Evolutionary conservation across 2,797 vertebrate species (phyloP), one percentile per base, ranked within the genome.

Genomic region (Enteromius paludinosus): DNA sequence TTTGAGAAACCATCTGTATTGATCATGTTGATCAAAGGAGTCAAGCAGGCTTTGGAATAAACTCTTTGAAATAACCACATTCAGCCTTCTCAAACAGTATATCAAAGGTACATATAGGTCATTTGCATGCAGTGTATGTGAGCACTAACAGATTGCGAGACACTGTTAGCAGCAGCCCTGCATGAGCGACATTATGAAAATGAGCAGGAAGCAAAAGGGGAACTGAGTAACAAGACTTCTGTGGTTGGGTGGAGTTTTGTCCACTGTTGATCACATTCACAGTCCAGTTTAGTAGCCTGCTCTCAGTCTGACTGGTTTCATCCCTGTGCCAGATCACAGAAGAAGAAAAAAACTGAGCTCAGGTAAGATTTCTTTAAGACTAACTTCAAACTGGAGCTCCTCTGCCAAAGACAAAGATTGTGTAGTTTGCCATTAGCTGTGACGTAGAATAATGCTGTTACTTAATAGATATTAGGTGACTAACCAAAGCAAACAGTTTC

Each of bases 161-260:
- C 43, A 83, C 71, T 35, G 11, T 64, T 69, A 62, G 89, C 90
- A 90, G 76, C 84, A 89, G 91, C 90, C 88, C 85, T 86, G 89
- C 87, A 89, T 88, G 62, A 88, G 79, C 80, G 84, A 87, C 90
- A 90, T 92, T 95, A 95, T 94, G 93, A 94, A 95, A 95, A 95
- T 95, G 81, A 94, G 91, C 92, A 94, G 91, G 92, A 94, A 94
- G 91, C 91, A 95, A 94, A 96, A 94, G 90, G 85, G 95, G 94
- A 95, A 95, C 93, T 94, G 90, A 90, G 86, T 56, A 84, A 90
- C 88, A 86, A 71, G 78, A 93, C 93, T 94, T 90, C 92, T 94
- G 87, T 92, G 86, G 83, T 89, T 92, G 93, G 93, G 92, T 91
- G 92, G 91, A 91, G 93, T 92, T 91, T 89, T 90, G 79, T 78